Evolutionary conservation across 92 coral and sea anemone genomes (phyloP).

Genomic region (Palythoa caribaeorum): DNA sequence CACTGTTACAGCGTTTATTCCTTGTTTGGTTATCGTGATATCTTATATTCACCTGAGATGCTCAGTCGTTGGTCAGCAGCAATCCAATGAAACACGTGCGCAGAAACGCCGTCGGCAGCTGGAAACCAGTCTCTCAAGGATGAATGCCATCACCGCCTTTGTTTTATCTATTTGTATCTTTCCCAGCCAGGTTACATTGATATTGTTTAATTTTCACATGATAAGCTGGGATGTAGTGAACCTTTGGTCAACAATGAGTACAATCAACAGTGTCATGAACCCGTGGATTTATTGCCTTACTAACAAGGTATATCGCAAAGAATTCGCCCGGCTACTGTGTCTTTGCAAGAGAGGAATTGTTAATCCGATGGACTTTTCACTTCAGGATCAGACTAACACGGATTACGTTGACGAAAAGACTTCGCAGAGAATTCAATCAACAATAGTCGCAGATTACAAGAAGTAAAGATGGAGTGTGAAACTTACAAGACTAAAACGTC

Average conservation of each 20-base stretch:
- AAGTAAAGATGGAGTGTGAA: background rate
- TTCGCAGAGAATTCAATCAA: background rate
- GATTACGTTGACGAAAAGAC: background rate
- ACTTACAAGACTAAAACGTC: no score
- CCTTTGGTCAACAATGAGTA: background rate
- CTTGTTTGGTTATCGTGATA: background rate
- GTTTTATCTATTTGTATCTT: background rate
- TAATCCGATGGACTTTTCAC: background rate
- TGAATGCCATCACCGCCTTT: conserved; percentile 4
- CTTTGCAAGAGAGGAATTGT: background rate
- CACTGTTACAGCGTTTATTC: conserved; percentile 6
- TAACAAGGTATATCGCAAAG: background rate
- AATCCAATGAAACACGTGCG: background rate
- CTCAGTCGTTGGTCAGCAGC: background rate
- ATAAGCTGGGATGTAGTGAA: conserved; percentile 20
- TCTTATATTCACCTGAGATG: background rate
- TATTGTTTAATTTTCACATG: background rate
- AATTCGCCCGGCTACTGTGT: conserved; percentile 1
- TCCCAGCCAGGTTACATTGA: background rate
- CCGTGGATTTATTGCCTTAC: background rate
- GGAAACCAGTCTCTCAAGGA: background rate
- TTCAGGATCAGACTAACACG: conserved; percentile 2
- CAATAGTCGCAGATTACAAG: background rate
- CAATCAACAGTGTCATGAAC: background rate
- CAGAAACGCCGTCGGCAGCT: conserved; percentile 15